A percentile compares a stretch with the other conserved stretches of the same genome.
Conservation (phyloP, 2,888 invertebrate genomes). For the Leptopilina drosophilae region DNA sequence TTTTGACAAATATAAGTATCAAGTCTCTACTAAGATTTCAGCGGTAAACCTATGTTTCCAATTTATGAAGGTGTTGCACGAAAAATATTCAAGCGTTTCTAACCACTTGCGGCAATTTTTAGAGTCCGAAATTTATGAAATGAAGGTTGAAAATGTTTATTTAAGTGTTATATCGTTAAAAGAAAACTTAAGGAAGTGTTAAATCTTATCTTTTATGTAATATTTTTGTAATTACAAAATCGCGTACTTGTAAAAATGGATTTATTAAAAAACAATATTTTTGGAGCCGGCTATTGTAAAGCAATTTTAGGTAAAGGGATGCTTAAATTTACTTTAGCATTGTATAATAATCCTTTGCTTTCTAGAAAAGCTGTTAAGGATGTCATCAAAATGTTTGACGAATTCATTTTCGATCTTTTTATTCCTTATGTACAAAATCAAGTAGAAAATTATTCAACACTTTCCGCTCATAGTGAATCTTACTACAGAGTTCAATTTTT, state of each 20-base stretch:
- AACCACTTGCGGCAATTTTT: slow-evolving; percentile 46
- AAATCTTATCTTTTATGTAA: slow-evolving; percentile 14
- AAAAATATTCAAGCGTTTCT: slow-evolving; percentile 31
- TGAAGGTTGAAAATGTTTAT: slow-evolving; percentile 13
- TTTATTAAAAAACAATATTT: neutral
- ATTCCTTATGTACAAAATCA: slow-evolving; percentile 41
- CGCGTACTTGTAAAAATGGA: neutral
- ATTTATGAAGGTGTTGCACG: slow-evolving; percentile 34
- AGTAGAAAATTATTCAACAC: slow-evolving; percentile 20
- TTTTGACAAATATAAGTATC: neutral
- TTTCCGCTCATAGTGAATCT: neutral
- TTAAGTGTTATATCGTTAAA: neutral
- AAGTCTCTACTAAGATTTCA: neutral
- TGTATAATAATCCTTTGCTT: slow-evolving; percentile 40
- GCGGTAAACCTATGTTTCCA: slow-evolving; percentile 45
- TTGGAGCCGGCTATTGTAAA: neutral
- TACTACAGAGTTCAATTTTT: slow-evolving; percentile 37
- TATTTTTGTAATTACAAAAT: neutral
- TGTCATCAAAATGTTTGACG: slow-evolving; percentile 31
- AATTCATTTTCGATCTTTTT: slow-evolving; percentile 42
- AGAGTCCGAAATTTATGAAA: slow-evolving; percentile 41
- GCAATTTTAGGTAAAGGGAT: slow-evolving; percentile 1
- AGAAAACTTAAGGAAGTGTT: neutral
- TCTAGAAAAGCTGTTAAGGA: slow-evolving; percentile 22
- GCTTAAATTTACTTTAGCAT: slow-evolving; percentile 27